Base-by-base conservation (phyloP, 2,888 invertebrate species). In the Nomada ferruginata region DNA sequence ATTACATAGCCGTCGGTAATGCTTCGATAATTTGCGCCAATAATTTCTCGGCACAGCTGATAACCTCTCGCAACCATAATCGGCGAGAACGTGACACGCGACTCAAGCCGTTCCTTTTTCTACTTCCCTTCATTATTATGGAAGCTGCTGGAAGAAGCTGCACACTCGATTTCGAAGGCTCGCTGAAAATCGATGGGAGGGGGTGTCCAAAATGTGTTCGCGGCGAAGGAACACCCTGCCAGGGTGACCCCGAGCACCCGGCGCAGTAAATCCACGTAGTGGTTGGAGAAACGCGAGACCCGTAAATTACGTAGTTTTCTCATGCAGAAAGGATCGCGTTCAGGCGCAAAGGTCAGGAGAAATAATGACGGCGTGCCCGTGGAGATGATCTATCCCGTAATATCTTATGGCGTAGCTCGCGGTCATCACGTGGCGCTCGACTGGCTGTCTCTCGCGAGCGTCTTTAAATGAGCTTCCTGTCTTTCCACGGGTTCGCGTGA, bases 301-400 rank as follows among this genome's bases (percentile, higher is more conserved):
- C 90, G 92, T 92, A 92, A 92, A 92, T 91, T 91, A 92, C 90
- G 89, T 89, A 90, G 90, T 90, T 91, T 89, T 87, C 90, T 88
- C 90, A 90, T 90, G 91, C 89, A 91, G 90, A 91, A 91, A 91
- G 89, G 89, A 91, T 91, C 87, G 90, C 89, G 87, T 88, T 90
- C 90, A 85, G 88, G 91, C 87, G 86, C 90, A 90, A 84, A 90
- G 92, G 90, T 91, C 91, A 88, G 88, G 82, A 81, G 87, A 88
- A 90, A 90, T 91, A 91, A 91, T 90, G 91, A 91, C 89, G 89
- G 83, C 89, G 83, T 83, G 87, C 85, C 85, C 85, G 82, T 81
- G 85, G 86, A 87, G 89, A 90, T 90, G 89, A 91, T 91, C 91
- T 89, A 91, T 91, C 89, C 90, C 82, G 85, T 85, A 90, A 91